phyloP scores from a whole-genome alignment of 2,888 invertebrate genomes.

The Drosophila neotestacea region DNA sequence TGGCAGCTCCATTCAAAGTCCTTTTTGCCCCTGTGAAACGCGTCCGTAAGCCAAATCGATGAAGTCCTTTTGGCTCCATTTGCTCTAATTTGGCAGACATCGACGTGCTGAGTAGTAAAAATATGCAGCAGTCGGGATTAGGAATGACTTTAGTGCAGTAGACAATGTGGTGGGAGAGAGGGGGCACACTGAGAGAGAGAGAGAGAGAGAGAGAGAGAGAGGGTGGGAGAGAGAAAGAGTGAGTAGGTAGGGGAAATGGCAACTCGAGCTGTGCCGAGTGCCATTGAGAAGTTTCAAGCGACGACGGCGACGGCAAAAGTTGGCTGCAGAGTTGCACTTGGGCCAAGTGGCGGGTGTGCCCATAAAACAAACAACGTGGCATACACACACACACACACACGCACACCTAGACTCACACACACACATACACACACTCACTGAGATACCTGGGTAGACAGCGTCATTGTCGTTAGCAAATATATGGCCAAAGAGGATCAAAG shows the following conservation, averaged over 20 bases:
- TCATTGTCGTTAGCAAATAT: slow-evolving; percentile 80
- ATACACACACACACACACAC: slow-evolving; percentile 38
- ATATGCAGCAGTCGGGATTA: slow-evolving; percentile 54
- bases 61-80: slow-evolving; percentile 55
- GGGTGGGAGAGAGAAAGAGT: not conserved
- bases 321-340: slow-evolving; percentile 79
- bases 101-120: slow-evolving; percentile 72
- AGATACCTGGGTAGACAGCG: slow-evolving; percentile 62
- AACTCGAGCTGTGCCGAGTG: slow-evolving; percentile 57
- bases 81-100: slow-evolving; percentile 76
- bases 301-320: slow-evolving; percentile 65
- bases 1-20: slow-evolving; percentile 43
- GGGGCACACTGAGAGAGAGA: not conserved
- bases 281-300: slow-evolving; percentile 80
- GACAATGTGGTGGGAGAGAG: not conserved
- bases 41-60: slow-evolving; percentile 54
- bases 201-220: not conserved
- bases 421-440: slow-evolving; percentile 10
- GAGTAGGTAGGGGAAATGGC: slow-evolving; percentile 1
- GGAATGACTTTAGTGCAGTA: slow-evolving; percentile 55
- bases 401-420: not conserved
- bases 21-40: no score
- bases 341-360: slow-evolving; percentile 72
- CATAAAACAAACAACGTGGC: slow-evolving; percentile 74
- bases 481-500: slow-evolving; percentile 77